Percentiles rank a stretch among this genome's conserved stretches.
phyloP scores from a whole-genome alignment of 35 echinoderm and acorn worm genomes.

The Amphiura filiformis region DNA sequence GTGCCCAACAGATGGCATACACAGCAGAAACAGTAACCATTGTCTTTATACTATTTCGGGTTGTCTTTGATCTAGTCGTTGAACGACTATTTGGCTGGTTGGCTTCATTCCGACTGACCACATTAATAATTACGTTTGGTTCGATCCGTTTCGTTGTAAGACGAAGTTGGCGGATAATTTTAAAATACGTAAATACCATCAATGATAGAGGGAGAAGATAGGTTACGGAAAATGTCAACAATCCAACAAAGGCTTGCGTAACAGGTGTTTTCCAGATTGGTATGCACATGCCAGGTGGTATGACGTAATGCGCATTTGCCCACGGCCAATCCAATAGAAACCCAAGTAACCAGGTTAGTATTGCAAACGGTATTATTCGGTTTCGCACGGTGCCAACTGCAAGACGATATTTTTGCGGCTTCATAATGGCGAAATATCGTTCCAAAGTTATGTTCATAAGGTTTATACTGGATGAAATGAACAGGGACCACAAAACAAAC shows the following conservation, averaged over 20 bases:
- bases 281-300: conserved; percentile 9
- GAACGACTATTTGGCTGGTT: neutral
- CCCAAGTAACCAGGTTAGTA: conserved; percentile 43
- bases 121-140: neutral
- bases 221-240: conserved; percentile 60
- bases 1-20: conserved; percentile 72
- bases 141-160: neutral
- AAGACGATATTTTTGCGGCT: neutral
- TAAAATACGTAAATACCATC: conserved; percentile 56
- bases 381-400: neutral
- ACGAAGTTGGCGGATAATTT: conserved; percentile 46
- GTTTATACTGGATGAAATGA: conserved; percentile 65
- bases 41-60: conserved; percentile 56
- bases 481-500: conserved; percentile 64
- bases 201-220: conserved; percentile 58
- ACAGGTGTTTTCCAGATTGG: conserved; percentile 44
- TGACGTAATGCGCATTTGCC: conserved; percentile 45
- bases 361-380: conserved; percentile 20
- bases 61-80: conserved; percentile 19
- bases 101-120: neutral
- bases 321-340: conserved; percentile 64
- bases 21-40: conserved; percentile 48
- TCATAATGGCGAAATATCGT: conserved; percentile 52
- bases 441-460: conserved; percentile 55
- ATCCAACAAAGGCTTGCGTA: conserved; percentile 38